A percentile compares a stretch with the other conserved stretches of the same genome.
Evolutionary conservation across 2,888 invertebrate species (phyloP).

Genomic region (Linnaemya tessellans): DNA sequence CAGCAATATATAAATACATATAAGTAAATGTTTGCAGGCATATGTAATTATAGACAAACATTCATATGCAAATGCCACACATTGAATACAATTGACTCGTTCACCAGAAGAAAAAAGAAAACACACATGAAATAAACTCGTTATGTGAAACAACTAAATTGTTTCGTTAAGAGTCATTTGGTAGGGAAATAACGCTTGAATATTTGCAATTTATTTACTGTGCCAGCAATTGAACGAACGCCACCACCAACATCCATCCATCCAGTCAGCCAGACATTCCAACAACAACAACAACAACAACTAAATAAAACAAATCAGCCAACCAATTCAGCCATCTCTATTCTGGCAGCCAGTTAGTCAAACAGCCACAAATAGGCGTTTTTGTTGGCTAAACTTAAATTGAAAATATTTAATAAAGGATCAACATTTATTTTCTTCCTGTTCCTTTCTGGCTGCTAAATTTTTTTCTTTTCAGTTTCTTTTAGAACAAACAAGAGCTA

Average conservation of each 20-base stretch:
- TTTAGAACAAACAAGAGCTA: background rate
- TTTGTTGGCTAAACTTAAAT: constrained; percentile 83
- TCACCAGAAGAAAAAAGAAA: constrained; percentile 5
- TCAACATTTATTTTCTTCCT: constrained; percentile 46
- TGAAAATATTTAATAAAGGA: constrained; percentile 81
- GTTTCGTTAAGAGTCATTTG: constrained; percentile 69
- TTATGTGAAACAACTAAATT: constrained; percentile 48
- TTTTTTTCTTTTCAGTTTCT: constrained; percentile 36
- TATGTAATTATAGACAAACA: no score
- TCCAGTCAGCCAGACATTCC: constrained; percentile 13
- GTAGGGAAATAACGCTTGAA: constrained; percentile 57
- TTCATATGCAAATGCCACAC: constrained; percentile 9
- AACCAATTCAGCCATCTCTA: constrained; percentile 14
- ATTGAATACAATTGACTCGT: constrained; percentile 27
- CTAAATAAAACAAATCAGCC: constrained; percentile 6
- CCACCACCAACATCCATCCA: constrained; percentile 10
- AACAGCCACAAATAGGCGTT: constrained; percentile 74
- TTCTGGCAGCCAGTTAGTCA: constrained; percentile 39
- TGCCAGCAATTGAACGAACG: constrained; percentile 13
- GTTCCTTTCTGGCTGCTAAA: constrained; percentile 32
- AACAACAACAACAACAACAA: background rate
- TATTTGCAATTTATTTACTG: constrained; percentile 64
- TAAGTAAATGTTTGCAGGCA: background rate
- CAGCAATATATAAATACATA: no score
- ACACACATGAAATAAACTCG: background rate